phyloP scores from a whole-genome alignment of 2,797 vertebrate genomes.

The Leptatherina wallacei region DNA sequence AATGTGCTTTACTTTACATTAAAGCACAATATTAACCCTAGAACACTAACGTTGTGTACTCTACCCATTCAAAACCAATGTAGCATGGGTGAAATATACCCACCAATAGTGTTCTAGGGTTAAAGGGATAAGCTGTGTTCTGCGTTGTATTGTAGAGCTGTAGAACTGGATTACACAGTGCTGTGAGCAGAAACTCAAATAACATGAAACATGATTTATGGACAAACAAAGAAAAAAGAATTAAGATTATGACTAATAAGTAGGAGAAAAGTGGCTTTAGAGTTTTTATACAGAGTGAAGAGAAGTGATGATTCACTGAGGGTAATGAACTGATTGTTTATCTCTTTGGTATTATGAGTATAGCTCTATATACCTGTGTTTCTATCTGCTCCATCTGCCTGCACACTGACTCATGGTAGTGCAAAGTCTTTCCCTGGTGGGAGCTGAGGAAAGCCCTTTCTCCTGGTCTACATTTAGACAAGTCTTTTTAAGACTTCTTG shows the following conservation, averaged over 20 bases:
- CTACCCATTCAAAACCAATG: no score
- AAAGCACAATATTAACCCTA: neutral
- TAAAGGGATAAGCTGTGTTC: no score
- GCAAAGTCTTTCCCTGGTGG: conserved; percentile 34
- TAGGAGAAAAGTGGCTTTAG: neutral
- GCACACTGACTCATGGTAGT: conserved; percentile 20
- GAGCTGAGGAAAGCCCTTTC: conserved; percentile 35
- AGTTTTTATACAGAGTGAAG: neutral
- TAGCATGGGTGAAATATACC: no score
- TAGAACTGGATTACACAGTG: neutral
- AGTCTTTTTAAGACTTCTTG: neutral
- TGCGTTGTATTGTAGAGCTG: neutral
- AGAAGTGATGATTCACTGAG: conserved; percentile 21
- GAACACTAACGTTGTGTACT: no score
- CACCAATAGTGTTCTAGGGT: no score
- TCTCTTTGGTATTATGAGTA: conserved; percentile 4
- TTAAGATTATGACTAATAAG: neutral
- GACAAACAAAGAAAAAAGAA: neutral
- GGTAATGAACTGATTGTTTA: conserved; percentile 11
- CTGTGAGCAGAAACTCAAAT: neutral
- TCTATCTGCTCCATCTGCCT: conserved; percentile 1
- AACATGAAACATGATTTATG: neutral
- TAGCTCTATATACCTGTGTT: neutral
- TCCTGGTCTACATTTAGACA: neutral
- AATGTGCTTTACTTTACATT: neutral